Base-by-base conservation (phyloP, 2,113 vertebrate genomes). In the Circaetus gallicus region DNA sequence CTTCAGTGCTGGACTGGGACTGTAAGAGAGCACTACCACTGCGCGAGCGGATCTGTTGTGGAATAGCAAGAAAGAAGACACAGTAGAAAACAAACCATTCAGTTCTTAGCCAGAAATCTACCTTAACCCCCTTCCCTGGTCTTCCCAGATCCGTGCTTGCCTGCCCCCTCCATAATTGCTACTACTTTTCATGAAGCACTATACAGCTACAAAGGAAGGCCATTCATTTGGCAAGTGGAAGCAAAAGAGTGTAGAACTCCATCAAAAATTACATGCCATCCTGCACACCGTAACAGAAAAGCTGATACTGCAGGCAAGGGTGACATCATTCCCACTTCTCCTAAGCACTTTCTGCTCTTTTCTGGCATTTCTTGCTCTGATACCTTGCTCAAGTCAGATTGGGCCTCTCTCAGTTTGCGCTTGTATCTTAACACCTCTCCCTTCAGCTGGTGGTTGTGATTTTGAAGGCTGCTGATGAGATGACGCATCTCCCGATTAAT, bases 401-500 rank as follows among this genome's bases (percentile, higher is more conserved):
- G 99, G 16, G 99, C 98, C 95, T 99, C 99, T 87, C 99, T 98
- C 88, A 99, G 89, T 45, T 99, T 98, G 72, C 99, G 95, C 87
- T 99, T 99, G 89, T 99, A 99, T 92, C 99, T 98, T 43, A 99
- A 96, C 83, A 99, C 99, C 58, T 99, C 99, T 79, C 99, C 99
- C 90, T 99, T 99, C 97, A 99, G 98, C 97, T 99, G 99, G 95
- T 99, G 99, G 96, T 99, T 99, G 96, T 99, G 99, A 40, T 99
- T 99, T 97, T 99, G 99, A 77, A 99, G 98, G 16, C 99, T 99
- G 97, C 99, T 99, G 94, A 99, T 99, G 72, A 99, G 98, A 82
- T 99, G 99, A 56, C 99, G 99, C 99, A 99, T 99, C 97, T 99
- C 99, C 52, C 99, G 98, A 96, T 99, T 99, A 77, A 99, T 99